Evolutionary conservation across 2,113 vertebrate genomes (phyloP), one percentile per base, ranked within the genome.

Genomic region (Hemichromis elongatus): DNA sequence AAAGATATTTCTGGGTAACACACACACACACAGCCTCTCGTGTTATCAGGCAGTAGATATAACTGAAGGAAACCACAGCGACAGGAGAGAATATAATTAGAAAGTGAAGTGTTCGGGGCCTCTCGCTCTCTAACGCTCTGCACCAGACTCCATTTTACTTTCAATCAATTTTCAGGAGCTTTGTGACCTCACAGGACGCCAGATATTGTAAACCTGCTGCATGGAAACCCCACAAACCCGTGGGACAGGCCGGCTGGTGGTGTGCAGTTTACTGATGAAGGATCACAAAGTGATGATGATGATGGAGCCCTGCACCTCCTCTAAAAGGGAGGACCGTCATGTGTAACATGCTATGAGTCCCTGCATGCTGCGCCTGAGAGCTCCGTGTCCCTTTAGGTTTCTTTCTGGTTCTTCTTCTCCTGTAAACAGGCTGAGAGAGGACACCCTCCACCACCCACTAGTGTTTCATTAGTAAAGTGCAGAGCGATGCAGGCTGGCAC

Each of bases 1-100:
- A 86, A 83, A 78, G 85, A 84, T 81, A 68, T 78, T 86, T 53
- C 79, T 79, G 86, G 85, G 84, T 88, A 63, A 63, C 63, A 63
- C 78, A 37, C 79, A 68, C 61, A 73, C 61, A 61, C 54, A 81
- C 45, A 40, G 24, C 30, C 59, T 28, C 47, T 66, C 11, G 18
- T 5, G 14, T 42, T 37, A 81, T 63, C 79, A 81, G 47, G 79
- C 59, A 37, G 59, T 66, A 82, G 80, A 55, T 40, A 21, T 40
- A 81, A 55, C 80, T 70, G 61, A 82, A 70, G 61, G 80, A 82
- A 70, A 82, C 80, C 61, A 42, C 80, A 30, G 11, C 1, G 3
- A 47, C 26, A 80, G 28, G 50, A 77, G n/a, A 28, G 50, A 68
- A 7, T 81, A 81, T 81, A 54, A 81, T 54, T 70, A 81, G 80